These are phyloP conservation scores for Dipodomys merriami DNA, from an alignment of 2,113 vertebrate genomes.

Conservation along the genomic window DNA sequence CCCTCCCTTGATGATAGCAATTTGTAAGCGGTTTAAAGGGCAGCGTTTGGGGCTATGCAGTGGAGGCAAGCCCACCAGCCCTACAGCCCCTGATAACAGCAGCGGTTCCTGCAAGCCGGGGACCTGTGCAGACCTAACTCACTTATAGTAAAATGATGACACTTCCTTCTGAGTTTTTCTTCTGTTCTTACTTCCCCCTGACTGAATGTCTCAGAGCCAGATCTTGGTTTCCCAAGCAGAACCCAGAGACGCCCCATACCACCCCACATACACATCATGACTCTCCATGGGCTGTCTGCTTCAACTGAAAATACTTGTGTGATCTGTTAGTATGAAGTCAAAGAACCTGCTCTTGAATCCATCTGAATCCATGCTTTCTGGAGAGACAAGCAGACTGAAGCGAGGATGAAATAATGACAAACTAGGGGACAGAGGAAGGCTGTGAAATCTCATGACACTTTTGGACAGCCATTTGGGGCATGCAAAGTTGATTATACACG, in stretches of 20 bases:
- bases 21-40: not conserved
- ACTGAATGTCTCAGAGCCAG: not conserved
- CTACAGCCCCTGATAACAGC: not conserved
- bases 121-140: accelerated
- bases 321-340: not conserved
- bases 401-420: not conserved
- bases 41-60: accelerated
- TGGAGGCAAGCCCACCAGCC: not conserved
- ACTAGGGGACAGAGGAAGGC: not conserved
- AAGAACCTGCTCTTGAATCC: not conserved
- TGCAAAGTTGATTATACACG: not conserved
- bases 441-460: not conserved
- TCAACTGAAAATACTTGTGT: not conserved
- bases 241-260: not conserved
- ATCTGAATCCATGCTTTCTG: too few relatives aligned
- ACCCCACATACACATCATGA: too few relatives aligned
- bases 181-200: not conserved
- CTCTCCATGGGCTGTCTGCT: not conserved
- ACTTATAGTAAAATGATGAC: too few relatives aligned
- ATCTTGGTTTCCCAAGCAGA: not conserved
- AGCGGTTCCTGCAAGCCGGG: too few relatives aligned
- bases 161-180: not conserved
- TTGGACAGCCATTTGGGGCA: not conserved
- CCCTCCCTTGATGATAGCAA: not conserved
- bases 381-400: not conserved